Percentiles rank a stretch among this genome's conserved stretches.
phyloP scores from a whole-genome alignment of 2,113 vertebrate genomes.

The Paedocypris sp. region DNA sequence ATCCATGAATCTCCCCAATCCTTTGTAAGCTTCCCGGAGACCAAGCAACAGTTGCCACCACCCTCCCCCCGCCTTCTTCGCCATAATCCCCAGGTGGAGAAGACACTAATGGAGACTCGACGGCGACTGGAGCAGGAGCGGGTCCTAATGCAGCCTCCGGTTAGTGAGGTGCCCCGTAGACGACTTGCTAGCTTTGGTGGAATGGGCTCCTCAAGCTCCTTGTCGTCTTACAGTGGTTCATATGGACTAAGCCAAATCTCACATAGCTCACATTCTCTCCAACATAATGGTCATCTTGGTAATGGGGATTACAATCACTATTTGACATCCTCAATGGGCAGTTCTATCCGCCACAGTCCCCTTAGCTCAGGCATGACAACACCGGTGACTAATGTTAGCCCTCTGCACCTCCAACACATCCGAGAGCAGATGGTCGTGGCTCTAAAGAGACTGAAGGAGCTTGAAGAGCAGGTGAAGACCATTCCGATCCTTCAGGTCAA shows the following conservation, averaged over 20 bases:
- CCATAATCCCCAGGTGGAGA: constrained; percentile 88
- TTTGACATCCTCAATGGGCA: constrained; percentile 73
- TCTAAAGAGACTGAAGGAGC: constrained; percentile 81
- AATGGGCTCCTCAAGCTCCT: constrained; percentile 80
- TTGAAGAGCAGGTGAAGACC: constrained; percentile 86
- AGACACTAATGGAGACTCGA: constrained; percentile 94
- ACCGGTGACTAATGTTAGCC: constrained; percentile 85
- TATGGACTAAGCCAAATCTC: constrained; percentile 59
- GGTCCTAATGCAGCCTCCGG: constrained; percentile 68
- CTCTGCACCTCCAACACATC: constrained; percentile 87
- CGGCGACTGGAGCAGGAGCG: constrained; percentile 85
- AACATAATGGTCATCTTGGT: constrained; percentile 71
- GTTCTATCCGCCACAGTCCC: constrained; percentile 90
- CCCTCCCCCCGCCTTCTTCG: constrained; percentile 74
- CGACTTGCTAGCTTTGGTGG: constrained; percentile 89
- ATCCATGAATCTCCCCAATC: constrained; percentile 57
- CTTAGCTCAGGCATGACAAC: constrained; percentile 88
- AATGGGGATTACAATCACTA: constrained; percentile 70
- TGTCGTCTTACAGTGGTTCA: constrained; percentile 78
- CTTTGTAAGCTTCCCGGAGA: constrained; percentile 61
- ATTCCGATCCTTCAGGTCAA: constrained; percentile 94
- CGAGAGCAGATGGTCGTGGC: constrained; percentile 94
- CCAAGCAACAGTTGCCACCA: constrained; percentile 68
- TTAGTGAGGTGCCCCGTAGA: constrained; percentile 67
- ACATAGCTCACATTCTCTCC: constrained; percentile 53